These are phyloP conservation scores for Aptenodytes patagonicus DNA, from an alignment of 2,113 vertebrate species.

Conservation along the genomic window DNA sequence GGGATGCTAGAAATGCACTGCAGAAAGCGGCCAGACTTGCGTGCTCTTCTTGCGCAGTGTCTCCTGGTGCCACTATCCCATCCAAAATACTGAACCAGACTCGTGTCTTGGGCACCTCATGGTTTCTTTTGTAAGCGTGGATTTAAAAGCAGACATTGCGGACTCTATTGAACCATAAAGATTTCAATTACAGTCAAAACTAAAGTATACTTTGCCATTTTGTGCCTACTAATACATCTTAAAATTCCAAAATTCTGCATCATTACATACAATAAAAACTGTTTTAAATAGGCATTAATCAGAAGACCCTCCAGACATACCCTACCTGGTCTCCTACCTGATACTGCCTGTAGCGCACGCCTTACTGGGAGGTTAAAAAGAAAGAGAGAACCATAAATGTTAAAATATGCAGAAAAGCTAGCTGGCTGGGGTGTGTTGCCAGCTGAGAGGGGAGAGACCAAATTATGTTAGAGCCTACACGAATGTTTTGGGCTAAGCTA, in stretches of 20 bases:
- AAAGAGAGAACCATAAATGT: not conserved
- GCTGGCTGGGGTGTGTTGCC: too few species aligned
- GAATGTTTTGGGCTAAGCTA: not conserved
- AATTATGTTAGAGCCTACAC: not conserved
- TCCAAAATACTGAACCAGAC: not conserved
- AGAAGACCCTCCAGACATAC: not conserved
- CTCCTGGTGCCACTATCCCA: not conserved
- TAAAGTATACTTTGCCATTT: not conserved
- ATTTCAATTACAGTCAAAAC: not conserved
- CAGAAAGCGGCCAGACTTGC: not conserved
- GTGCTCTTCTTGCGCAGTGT: not conserved
- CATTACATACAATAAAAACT: not conserved
- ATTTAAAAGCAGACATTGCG: not conserved
- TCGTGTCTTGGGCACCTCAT: not conserved
- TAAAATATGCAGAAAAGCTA: not conserved
- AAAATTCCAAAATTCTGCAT: not conserved
- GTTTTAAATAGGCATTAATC: not conserved
- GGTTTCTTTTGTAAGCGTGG: accelerated
- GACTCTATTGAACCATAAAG: not conserved
- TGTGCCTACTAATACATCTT: not conserved
- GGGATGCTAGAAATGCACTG: not conserved
- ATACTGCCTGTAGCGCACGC: not conserved
- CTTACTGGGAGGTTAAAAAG: not conserved
- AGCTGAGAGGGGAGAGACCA: not conserved
- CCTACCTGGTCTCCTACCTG: not conserved